phyloP scores from a whole-genome alignment of 64 coral and sea anemone species.

The Porites lutea region DNA sequence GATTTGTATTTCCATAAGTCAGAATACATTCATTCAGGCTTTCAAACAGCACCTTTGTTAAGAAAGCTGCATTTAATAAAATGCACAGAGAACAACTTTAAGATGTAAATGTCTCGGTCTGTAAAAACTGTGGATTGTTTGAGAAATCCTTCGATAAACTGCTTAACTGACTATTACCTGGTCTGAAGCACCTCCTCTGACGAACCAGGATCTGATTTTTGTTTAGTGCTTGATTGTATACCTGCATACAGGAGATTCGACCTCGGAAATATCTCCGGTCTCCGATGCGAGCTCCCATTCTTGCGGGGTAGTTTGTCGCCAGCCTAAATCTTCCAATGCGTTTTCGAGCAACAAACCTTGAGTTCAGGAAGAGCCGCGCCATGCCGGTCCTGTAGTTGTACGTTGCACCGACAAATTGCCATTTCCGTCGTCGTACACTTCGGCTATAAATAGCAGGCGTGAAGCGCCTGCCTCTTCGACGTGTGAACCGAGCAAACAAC shows the following conservation, averaged over 20 bases:
- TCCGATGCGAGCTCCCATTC: slow-evolving; percentile 25
- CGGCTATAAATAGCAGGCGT: slow-evolving; percentile 10
- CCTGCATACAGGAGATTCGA: slow-evolving; percentile 33
- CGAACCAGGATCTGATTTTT: slow-evolving; percentile 46
- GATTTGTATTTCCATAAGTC: no score
- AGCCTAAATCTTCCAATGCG: slow-evolving; percentile 13
- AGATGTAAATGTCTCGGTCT: no score
- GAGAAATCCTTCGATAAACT: no score
- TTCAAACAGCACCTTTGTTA: no score
- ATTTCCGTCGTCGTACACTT: slow-evolving; percentile 13
- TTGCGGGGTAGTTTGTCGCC: slow-evolving; percentile 32
- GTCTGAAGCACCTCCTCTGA: slow-evolving; percentile 51
- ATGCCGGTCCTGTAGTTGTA: slow-evolving; percentile 25
- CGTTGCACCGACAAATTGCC: slow-evolving; percentile 42
- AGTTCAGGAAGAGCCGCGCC: slow-evolving; percentile 24
- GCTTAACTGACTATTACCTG: slow-evolving; percentile 6
- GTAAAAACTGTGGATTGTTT: no score
- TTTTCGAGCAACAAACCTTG: slow-evolving; percentile 3
- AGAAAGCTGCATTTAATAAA: no score
- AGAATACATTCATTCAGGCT: no score
- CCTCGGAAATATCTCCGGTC: slow-evolving; percentile 23
- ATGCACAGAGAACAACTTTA: no score
- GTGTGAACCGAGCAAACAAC: slow-evolving; percentile 54
- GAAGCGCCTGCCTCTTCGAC: background rate
- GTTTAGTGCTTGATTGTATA: slow-evolving; percentile 6